Conservation (phyloP, 2,113 vertebrate species). For the Elachura formosa region DNA sequence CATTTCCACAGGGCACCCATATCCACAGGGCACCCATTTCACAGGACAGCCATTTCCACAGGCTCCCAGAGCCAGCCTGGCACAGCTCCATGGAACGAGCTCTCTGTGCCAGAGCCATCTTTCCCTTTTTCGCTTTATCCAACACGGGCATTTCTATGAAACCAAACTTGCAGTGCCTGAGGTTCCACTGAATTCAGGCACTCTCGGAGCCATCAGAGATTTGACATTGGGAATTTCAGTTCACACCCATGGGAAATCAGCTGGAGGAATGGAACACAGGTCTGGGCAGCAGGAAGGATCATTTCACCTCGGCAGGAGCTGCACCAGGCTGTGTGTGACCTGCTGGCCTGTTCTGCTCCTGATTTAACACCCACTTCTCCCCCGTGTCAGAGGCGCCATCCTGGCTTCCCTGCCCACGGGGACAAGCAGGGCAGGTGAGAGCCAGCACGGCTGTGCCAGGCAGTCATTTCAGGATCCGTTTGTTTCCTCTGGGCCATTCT, state of each 20-base stretch:
- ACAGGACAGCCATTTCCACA: too few species aligned
- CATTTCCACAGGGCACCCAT: not conserved
- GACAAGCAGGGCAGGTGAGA: not conserved
- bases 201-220: not conserved
- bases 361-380: not conserved
- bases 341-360: not conserved
- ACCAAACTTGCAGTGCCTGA: not conserved
- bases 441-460: not conserved
- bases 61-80: not conserved
- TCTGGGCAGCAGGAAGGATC: not conserved
- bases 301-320: not conserved
- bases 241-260: not conserved
- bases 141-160: not conserved
- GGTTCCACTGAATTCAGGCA: not conserved
- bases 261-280: not conserved
- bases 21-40: not conserved
- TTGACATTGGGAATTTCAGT: not conserved
- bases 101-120: not conserved
- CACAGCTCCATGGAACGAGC: fast-evolving
- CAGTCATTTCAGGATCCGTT: not conserved
- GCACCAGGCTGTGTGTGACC: not conserved
- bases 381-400: not conserved
- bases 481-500: not conserved
- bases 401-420: not conserved
- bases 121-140: not conserved